Percentiles rank a stretch among this genome's conserved stretches.
phyloP scores from a whole-genome alignment of 2,888 invertebrate genomes.

The Pristionchus arcanus region DNA sequence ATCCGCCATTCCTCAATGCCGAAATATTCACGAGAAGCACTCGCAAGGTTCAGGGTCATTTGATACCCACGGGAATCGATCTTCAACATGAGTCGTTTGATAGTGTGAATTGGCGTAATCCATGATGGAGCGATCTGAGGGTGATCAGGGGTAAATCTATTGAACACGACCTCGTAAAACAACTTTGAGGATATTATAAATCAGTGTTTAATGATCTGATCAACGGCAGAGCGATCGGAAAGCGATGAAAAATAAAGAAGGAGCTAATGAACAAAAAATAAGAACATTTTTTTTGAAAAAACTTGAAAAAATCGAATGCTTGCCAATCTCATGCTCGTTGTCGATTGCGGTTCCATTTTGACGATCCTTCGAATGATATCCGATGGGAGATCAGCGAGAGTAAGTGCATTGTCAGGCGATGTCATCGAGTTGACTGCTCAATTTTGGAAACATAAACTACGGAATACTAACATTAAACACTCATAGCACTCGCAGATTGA shows the following conservation, averaged over 20 bases:
- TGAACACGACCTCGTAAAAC: no score
- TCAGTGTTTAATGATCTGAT: no score
- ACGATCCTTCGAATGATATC: not conserved
- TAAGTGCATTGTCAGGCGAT: not conserved
- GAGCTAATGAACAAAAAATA: no score
- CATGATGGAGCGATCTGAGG: not conserved
- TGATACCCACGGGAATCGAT: not conserved
- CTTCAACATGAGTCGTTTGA: not conserved
- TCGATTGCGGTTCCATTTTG: not conserved
- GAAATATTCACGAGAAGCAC: not conserved
- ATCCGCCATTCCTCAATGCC: not conserved
- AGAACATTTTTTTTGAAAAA: no score
- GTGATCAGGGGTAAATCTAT: not conserved
- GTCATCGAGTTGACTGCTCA: conserved; percentile 40
- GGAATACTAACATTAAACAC: no score
- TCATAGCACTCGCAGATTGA: no score
- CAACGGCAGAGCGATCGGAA: no score
- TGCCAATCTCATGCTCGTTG: not conserved
- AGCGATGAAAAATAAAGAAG: no score
- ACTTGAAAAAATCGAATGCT: no score
- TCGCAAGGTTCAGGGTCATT: not conserved
- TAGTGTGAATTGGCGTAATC: not conserved
- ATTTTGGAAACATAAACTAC: no score
- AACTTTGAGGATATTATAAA: no score
- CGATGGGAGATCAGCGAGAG: not conserved